A percentile compares a stretch with the other conserved stretches of the same genome.
Conservation (phyloP, 2,888 invertebrate genomes). For the Acronicta alni region DNA sequence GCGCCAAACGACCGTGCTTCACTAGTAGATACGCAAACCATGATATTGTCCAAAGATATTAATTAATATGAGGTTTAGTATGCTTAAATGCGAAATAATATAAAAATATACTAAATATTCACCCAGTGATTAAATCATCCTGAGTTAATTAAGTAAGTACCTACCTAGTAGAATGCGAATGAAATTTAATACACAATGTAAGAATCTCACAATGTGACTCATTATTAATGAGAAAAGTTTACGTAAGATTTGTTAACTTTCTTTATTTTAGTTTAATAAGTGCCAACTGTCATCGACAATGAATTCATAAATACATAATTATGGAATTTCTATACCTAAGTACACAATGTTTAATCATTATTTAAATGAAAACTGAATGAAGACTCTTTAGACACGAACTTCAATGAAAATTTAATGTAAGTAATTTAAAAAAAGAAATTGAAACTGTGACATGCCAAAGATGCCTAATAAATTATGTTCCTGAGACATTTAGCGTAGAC, state of each 20-base stretch:
- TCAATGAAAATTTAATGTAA: too few relatives aligned
- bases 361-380: too few relatives aligned
- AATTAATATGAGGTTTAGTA: slow-evolving; percentile 41
- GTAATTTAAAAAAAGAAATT: too few relatives aligned
- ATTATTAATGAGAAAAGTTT: neutral
- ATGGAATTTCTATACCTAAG: too few relatives aligned
- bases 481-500: neutral
- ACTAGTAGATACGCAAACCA: slow-evolving; percentile 37
- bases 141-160: neutral
- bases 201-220: neutral
- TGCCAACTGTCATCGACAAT: too few relatives aligned
- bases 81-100: neutral
- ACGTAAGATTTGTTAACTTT: neutral
- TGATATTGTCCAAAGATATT: slow-evolving; percentile 42
- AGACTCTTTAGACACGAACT: too few relatives aligned
- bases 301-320: too few relatives aligned
- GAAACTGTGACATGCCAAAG: neutral
- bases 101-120: slow-evolving; percentile 49
- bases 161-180: too few relatives aligned
- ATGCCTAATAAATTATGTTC: neutral
- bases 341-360: too few relatives aligned
- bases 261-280: too few relatives aligned
- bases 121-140: slow-evolving; percentile 49
- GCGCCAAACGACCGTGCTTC: slow-evolving; percentile 52
- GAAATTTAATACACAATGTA: too few relatives aligned